Evolutionary conservation across 2,797 vertebrate genomes (phyloP).

Genomic region (Notolabrus celidotus): DNA sequence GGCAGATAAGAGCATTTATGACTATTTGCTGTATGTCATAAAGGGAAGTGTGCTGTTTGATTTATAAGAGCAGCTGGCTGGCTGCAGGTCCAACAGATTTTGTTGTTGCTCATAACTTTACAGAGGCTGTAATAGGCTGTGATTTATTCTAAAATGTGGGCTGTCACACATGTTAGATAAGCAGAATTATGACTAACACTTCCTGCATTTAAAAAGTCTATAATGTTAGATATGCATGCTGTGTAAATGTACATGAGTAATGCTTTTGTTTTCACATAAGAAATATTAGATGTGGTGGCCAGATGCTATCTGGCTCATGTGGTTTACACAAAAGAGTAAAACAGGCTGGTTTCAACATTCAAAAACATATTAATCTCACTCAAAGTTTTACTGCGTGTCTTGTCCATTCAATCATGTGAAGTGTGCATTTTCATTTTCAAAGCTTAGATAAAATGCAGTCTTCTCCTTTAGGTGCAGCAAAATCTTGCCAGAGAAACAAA

Average conservation of each 20-base stretch:
- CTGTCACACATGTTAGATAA: constrained; percentile 74
- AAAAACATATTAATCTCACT: constrained; percentile 74
- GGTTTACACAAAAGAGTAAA: constrained; percentile 52
- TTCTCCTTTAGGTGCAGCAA: constrained; percentile 5
- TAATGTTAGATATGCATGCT: constrained; percentile 64
- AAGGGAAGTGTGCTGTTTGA: constrained; percentile 80
- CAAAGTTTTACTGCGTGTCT: constrained; percentile 32
- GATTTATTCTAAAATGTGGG: constrained; percentile 71
- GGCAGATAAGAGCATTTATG: constrained; percentile 81
- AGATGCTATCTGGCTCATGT: constrained; percentile 68
- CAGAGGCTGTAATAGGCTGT: constrained; percentile 61
- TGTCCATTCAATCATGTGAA: constrained; percentile 31
- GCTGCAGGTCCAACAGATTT: constrained; percentile 66
- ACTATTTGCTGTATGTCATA: constrained; percentile 82
- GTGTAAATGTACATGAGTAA: constrained; percentile 73
- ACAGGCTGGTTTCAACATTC: constrained; percentile 53
- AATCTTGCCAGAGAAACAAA: neutral
- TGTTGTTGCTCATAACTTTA: constrained; percentile 70
- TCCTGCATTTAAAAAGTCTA: constrained; percentile 59
- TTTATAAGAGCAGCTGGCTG: constrained; percentile 75
- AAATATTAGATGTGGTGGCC: constrained; percentile 51
- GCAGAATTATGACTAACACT: constrained; percentile 74
- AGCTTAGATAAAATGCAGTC: neutral
- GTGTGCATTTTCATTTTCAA: constrained; percentile 25
- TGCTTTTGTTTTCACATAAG: constrained; percentile 69